These are phyloP conservation scores for Ditylenchus dipsaci DNA, from an alignment of 1,140 invertebrate species.

Conservation along the genomic window DNA sequence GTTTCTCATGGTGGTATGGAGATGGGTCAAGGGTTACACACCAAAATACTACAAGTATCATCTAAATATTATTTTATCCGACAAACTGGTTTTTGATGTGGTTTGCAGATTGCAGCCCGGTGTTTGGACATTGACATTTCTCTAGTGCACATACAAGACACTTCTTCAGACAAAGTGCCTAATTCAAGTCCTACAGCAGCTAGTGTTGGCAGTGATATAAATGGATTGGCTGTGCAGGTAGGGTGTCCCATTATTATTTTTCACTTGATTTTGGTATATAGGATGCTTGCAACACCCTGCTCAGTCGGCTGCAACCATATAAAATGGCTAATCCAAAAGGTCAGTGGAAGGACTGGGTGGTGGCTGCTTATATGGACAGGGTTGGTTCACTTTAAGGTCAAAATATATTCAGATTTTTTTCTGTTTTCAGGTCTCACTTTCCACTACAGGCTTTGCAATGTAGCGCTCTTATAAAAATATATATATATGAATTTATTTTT, in stretches of 20 bases:
- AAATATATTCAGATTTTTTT: no score
- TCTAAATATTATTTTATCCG: no score
- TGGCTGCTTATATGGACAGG: constrained; percentile 73
- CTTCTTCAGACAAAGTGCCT: constrained; percentile 84
- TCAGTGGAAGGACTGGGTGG: constrained; percentile 81
- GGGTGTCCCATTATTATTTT: background rate
- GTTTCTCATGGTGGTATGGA: constrained; percentile 85
- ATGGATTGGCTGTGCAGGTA: constrained; percentile 80
- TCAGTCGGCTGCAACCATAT: constrained; percentile 72
- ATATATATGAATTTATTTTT: no score
- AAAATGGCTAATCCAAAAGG: constrained; percentile 73
- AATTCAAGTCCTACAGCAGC: constrained; percentile 88
- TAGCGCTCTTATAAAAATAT: no score
- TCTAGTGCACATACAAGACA: constrained; percentile 81
- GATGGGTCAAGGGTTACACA: constrained; percentile 92
- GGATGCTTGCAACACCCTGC: constrained; percentile 76
- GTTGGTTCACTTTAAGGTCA: no score
- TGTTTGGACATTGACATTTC: constrained; percentile 70
- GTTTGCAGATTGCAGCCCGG: constrained; percentile 73
- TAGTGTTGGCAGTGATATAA: constrained; percentile 82
- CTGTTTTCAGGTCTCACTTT: constrained; percentile 64
- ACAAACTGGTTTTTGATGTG: constrained; percentile 41
- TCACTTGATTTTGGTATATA: background rate
- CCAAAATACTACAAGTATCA: constrained; percentile 82
- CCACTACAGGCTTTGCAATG: constrained; percentile 77